Evolutionary conservation across 2,888 invertebrate species (phyloP).

Genomic region (Tribolium freemani): DNA sequence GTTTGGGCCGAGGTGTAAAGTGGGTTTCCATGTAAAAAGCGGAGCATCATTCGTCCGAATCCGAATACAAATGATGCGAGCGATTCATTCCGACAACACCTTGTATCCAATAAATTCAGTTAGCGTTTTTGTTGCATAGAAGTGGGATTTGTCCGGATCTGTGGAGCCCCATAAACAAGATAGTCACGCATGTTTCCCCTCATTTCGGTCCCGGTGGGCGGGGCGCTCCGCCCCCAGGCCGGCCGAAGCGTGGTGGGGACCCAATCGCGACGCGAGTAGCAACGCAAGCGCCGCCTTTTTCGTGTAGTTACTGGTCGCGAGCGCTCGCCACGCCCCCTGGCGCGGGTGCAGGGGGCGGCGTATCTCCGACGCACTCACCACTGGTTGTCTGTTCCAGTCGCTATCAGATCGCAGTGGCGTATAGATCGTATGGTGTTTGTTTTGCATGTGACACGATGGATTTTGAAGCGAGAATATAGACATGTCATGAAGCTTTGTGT

Average conservation of each 20-base stretch:
- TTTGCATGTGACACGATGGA: constrained; percentile 57
- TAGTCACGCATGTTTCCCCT: constrained; percentile 65
- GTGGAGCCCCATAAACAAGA: constrained; percentile 69
- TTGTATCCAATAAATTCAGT: constrained; percentile 70
- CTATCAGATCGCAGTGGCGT: constrained; percentile 65
- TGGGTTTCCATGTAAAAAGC: constrained; percentile 69
- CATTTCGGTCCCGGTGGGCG: constrained; percentile 53
- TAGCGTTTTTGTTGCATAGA: constrained; percentile 68
- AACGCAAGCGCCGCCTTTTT: constrained; percentile 59
- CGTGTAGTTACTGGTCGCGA: constrained; percentile 62
- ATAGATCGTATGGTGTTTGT: constrained; percentile 59
- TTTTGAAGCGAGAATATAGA: constrained; percentile 15
- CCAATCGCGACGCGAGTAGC: constrained; percentile 54
- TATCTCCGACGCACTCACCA: constrained; percentile 62
- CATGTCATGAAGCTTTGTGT: constrained; percentile 56
- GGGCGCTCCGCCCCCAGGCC: constrained; percentile 43
- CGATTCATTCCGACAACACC: constrained; percentile 70
- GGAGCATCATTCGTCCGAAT: constrained; percentile 68
- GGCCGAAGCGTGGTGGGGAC: constrained; percentile 56
- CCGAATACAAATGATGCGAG: constrained; percentile 69
- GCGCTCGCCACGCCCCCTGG: constrained; percentile 55
- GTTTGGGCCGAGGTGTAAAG: constrained; percentile 66
- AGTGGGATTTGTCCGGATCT: constrained; percentile 69
- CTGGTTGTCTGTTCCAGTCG: constrained; percentile 64
- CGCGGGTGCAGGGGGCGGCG: constrained; percentile 54